Evolutionary conservation across 2,797 vertebrate species (phyloP).

Genomic region (Sardinella longiceps): DNA sequence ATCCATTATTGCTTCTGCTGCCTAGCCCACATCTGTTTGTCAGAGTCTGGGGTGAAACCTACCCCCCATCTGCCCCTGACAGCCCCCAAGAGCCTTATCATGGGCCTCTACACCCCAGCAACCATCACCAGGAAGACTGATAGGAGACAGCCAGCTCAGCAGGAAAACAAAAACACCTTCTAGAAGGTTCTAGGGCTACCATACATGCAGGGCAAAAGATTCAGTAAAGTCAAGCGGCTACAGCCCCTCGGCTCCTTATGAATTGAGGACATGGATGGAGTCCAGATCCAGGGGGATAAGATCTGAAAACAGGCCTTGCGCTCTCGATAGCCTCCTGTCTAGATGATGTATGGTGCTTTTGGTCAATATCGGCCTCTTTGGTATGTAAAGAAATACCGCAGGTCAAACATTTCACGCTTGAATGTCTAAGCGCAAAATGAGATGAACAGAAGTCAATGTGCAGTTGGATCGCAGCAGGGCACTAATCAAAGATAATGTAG

Average conservation of each 20-base stretch:
- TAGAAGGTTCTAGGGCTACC: neutral
- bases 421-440: slow-evolving; percentile 15
- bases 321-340: slow-evolving; percentile 57
- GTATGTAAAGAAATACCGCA: slow-evolving; percentile 50
- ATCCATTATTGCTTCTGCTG: slow-evolving; percentile 49
- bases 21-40: slow-evolving; percentile 59
- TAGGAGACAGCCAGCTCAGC: neutral
- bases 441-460: neutral
- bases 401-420: slow-evolving; percentile 56
- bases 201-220: neutral
- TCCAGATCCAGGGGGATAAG: slow-evolving; percentile 44
- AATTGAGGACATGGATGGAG: neutral
- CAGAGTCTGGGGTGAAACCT: slow-evolving; percentile 56
- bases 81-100: slow-evolving; percentile 64
- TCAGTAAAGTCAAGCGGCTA: neutral
- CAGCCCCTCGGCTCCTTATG: neutral
- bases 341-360: slow-evolving; percentile 65
- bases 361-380: slow-evolving; percentile 57
- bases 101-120: slow-evolving; percentile 19
- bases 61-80: slow-evolving; percentile 52
- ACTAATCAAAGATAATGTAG: neutral
- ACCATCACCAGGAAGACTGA: neutral
- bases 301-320: slow-evolving; percentile 60
- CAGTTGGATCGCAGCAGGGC: neutral
- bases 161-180: neutral